Evolutionary conservation across 2,113 vertebrate genomes (phyloP).

Genomic region (Nothobranchius furzeri): DNA sequence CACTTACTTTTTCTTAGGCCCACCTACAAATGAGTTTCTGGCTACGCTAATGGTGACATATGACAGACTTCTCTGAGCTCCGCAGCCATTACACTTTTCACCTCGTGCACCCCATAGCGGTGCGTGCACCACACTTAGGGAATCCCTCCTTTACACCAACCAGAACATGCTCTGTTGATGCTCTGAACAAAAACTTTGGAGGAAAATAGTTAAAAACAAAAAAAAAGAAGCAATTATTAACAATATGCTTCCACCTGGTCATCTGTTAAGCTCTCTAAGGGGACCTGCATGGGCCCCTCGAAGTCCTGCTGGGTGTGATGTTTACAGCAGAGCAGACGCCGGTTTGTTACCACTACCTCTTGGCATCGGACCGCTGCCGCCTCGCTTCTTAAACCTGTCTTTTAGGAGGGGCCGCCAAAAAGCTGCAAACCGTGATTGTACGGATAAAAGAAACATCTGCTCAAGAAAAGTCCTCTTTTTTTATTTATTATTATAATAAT

Average conservation of each 20-base stretch:
- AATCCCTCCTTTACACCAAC: too few species aligned
- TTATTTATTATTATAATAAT: slow-evolving; percentile 80
- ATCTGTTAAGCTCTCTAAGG: slow-evolving; percentile 46
- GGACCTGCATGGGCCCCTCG: slow-evolving; percentile 53
- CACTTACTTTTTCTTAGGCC: too few species aligned
- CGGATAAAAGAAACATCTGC: slow-evolving; percentile 80
- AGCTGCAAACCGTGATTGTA: slow-evolving; percentile 62
- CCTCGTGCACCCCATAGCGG: too few species aligned
- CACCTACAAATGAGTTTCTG: too few species aligned
- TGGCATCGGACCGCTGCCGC: slow-evolving; percentile 61
- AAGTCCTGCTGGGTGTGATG: slow-evolving; percentile 67
- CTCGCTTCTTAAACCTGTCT: slow-evolving; percentile 52
- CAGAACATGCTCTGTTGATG: too few species aligned
- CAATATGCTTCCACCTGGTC: slow-evolving; percentile 63
- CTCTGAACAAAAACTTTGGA: too few species aligned
- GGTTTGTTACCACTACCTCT: slow-evolving; percentile 63
- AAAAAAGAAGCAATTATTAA: slow-evolving; percentile 18
- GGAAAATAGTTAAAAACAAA: too few species aligned
- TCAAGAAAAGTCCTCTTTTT: slow-evolving; percentile 68
- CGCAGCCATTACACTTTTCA: too few species aligned
- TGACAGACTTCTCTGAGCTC: too few species aligned
- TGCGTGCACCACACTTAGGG: too few species aligned
- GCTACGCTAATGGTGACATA: too few species aligned
- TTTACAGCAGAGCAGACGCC: slow-evolving; percentile 64
- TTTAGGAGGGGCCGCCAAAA: slow-evolving; percentile 35